Conservation (phyloP, 2,797 vertebrate species). For the Dendrocincla tyrannina region DNA sequence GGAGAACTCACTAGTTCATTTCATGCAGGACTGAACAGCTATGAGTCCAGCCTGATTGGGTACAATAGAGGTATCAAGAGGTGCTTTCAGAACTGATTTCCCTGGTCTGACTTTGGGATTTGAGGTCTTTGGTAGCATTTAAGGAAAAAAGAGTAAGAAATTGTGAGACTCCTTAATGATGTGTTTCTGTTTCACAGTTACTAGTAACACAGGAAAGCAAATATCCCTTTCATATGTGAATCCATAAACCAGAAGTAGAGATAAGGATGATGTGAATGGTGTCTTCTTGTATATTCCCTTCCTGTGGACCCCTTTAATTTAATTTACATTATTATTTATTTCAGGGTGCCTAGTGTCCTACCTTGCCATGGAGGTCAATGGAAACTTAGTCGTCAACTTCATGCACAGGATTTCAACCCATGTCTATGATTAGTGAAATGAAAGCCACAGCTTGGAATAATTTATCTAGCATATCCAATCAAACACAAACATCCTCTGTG, state of each 20-base stretch:
- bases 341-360: background rate
- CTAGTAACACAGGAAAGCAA: background rate
- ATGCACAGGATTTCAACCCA: background rate
- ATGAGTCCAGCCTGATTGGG: background rate
- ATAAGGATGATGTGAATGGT: background rate
- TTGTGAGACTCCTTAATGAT: background rate
- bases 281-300: background rate
- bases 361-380: background rate
- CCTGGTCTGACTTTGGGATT: background rate
- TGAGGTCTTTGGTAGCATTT: background rate
- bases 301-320: background rate
- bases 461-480: slow-evolving; percentile 3
- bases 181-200: background rate
- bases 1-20: background rate
- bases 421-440: background rate
- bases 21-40: background rate
- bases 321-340: slow-evolving; percentile 1
- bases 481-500: slow-evolving; percentile 31
- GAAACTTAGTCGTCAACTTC: background rate
- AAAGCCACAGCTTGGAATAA: slow-evolving; percentile 18
- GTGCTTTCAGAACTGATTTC: background rate
- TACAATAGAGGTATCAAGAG: background rate
- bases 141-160: background rate
- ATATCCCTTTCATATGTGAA: background rate
- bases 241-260: background rate